phyloP scores from a whole-genome alignment of 2,113 vertebrate genomes.

The Cettia cetti region DNA sequence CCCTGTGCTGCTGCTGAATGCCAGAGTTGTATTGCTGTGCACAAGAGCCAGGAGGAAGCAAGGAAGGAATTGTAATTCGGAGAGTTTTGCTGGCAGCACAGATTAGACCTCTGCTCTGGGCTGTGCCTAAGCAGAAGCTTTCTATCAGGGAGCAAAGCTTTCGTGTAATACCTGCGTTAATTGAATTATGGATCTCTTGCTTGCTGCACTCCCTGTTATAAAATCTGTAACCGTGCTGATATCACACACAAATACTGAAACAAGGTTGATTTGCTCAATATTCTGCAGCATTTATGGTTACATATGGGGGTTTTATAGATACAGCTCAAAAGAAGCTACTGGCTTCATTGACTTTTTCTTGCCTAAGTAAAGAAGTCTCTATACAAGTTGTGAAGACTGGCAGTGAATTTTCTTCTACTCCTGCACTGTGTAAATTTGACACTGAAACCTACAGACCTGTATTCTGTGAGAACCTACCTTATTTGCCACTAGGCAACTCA shows the following conservation, averaged over 20 bases:
- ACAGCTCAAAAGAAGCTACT: neutral
- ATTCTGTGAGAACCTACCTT: constrained; percentile 20
- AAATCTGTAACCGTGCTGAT: neutral
- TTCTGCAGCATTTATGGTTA: neutral
- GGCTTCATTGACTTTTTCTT: neutral
- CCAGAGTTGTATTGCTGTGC: rapidly evolving
- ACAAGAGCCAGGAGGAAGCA: neutral
- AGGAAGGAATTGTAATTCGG: neutral
- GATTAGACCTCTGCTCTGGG: neutral
- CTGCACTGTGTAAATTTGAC: constrained; percentile 33
- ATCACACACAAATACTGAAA: neutral
- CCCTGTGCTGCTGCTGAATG: neutral
- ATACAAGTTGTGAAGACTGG: neutral
- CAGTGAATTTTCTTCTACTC: neutral
- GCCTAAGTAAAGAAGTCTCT: neutral
- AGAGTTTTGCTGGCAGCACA: neutral
- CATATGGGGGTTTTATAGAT: neutral
- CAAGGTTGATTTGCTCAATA: neutral
- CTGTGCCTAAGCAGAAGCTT: neutral
- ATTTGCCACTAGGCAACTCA: constrained; percentile 53
- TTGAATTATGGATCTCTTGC: neutral
- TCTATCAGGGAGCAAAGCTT: neutral
- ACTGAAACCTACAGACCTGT: neutral
- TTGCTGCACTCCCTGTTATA: neutral
- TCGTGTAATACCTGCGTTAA: neutral